Base-by-base conservation (phyloP, 2,113 vertebrate genomes). In the Calidris pygmaea region DNA sequence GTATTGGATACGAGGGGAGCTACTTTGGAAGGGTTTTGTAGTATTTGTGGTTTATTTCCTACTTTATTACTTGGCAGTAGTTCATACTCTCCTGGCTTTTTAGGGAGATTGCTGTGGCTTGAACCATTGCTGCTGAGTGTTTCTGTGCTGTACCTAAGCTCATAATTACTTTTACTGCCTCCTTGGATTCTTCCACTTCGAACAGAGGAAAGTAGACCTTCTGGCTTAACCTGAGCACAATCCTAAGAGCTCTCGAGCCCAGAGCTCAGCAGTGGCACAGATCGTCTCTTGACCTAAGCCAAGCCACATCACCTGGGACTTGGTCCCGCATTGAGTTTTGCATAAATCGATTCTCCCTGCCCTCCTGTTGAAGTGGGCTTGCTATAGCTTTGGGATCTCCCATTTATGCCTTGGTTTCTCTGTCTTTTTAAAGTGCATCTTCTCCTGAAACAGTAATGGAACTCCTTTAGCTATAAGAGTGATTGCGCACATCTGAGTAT, bases 401-500 rank as follows among this genome's bases (percentile, higher is more conserved):
- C 60, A 12, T 39, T 63, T 75, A 7, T 18, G 3, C 22, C 45
- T 32, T 21, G 6, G 3, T 68, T 85, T 55, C 71, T 70, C 62
- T 68, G 37, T 74, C n/a, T 32, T 79, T 84, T 56, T 52, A 12
- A 47, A 52, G 1, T 5, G 3, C 14, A 16, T 13, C 34, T 60
- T n/a, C 43, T 30, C 65, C 8, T 9, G 23, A 41, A 9, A 52
- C 52, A n/a, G 18, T 9, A 2, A 7, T 2, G 7, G 52, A 58
- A 8, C 37, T 81, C 52, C 45, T 67, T 53, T 14, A 29, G 2
- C n/a, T 17, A 1, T 1, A 2, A 12, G 56, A 65, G 34, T 0
- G 11, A 2, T 20, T 0, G 0, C 3, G 0, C 1, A 2, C 3
- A 16, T 5, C 39, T 2, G 41, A 22, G 43, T 2, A 1, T 66